Conservation (phyloP, 2,888 invertebrate genomes). For the Eucriotettix oculatus region DNA sequence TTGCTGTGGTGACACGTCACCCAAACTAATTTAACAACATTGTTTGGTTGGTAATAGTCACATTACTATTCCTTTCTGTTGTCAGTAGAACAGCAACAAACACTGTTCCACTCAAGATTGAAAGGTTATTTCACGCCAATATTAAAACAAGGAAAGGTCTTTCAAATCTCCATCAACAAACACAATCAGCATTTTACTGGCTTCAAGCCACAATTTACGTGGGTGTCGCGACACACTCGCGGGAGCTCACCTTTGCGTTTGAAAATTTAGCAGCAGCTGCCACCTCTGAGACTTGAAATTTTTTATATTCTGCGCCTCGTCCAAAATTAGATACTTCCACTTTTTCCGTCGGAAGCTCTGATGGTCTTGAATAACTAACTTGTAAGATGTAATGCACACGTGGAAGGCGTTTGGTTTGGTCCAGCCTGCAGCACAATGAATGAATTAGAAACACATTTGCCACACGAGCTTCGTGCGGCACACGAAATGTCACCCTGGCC, state of each 20-base stretch:
- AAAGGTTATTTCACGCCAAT: too few relatives aligned
- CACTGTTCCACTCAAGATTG: too few relatives aligned
- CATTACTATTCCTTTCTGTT: background rate
- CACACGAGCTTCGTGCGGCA: too few relatives aligned
- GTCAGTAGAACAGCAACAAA: background rate
- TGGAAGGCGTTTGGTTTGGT: conserved; percentile 97
- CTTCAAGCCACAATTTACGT: too few relatives aligned
- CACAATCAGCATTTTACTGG: too few relatives aligned
- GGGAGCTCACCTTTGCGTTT: conserved; percentile 57
- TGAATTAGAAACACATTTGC: background rate
- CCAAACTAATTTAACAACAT: too few relatives aligned
- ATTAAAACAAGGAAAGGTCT: too few relatives aligned
- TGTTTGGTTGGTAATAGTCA: background rate
- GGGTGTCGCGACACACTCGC: too few relatives aligned
- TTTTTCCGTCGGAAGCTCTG: conserved; percentile 91
- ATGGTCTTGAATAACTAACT: conserved; percentile 95
- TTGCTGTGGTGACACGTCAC: background rate
- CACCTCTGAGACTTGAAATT: conserved; percentile 98
- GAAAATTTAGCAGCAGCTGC: conserved; percentile 90
- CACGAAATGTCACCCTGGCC: too few relatives aligned
- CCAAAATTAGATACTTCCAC: conserved; percentile 95
- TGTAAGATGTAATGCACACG: conserved; percentile 95
- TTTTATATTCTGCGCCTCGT: conserved; percentile 98
- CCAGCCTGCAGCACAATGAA: conserved; percentile 45
- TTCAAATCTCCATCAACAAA: too few relatives aligned